These are phyloP conservation scores for Sebastes steindachneri DNA, from an alignment of 2,797 vertebrate genomes.

Conservation along the genomic window DNA sequence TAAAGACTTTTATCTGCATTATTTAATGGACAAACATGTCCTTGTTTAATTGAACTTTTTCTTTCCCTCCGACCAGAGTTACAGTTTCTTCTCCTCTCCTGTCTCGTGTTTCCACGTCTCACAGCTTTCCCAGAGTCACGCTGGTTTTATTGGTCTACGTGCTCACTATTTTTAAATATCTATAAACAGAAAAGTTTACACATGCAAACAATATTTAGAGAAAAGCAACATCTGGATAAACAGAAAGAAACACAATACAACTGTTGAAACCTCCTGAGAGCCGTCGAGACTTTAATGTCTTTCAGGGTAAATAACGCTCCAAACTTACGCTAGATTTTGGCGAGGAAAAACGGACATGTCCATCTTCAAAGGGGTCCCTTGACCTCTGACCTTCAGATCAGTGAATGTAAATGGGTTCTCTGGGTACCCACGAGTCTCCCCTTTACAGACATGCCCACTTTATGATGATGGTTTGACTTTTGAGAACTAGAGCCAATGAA, in stretches of 20 bases:
- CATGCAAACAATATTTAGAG: neutral
- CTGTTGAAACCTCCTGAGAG: too few relatives aligned
- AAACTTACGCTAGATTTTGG: too few relatives aligned
- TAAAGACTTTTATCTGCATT: neutral
- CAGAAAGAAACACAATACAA: neutral
- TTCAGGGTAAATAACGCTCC: too few relatives aligned
- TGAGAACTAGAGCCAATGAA: too few relatives aligned
- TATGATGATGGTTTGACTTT: too few relatives aligned
- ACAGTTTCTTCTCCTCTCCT: accelerated
- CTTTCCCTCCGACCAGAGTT: neutral
- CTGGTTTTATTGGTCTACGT: neutral
- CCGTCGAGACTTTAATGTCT: too few relatives aligned
- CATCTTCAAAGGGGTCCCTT: too few relatives aligned
- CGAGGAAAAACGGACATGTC: too few relatives aligned
- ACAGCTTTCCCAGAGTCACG: neutral
- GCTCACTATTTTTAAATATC: neutral
- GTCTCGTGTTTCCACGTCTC: neutral
- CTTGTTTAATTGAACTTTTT: neutral
- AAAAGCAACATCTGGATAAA: neutral
- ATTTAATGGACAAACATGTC: neutral
- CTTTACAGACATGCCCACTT: too few relatives aligned
- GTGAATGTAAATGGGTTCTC: too few relatives aligned
- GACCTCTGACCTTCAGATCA: too few relatives aligned
- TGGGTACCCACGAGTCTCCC: too few relatives aligned
- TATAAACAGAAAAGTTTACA: neutral